These are phyloP conservation scores for Perdita meconis DNA, from an alignment of 2,888 invertebrate species.

Conservation along the genomic window DNA sequence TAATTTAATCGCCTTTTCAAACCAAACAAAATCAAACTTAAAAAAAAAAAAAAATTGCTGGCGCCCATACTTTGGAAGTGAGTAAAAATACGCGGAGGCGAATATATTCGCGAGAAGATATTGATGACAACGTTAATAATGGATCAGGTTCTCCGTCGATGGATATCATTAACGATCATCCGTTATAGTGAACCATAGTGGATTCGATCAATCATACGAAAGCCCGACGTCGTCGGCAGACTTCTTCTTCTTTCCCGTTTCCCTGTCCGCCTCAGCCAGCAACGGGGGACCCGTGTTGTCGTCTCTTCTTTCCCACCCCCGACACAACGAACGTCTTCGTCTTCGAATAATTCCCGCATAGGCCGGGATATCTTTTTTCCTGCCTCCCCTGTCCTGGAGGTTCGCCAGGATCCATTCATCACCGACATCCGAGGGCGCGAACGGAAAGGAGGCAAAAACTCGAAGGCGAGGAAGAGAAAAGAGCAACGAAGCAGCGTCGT, in stretches of 20 bases:
- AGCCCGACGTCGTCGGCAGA: slow-evolving; percentile 75
- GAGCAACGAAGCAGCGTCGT: slow-evolving; percentile 58
- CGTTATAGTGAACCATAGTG: slow-evolving; percentile 62
- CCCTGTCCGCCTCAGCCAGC: slow-evolving; percentile 57
- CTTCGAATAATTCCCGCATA: slow-evolving; percentile 72
- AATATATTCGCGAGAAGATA: slow-evolving; percentile 61
- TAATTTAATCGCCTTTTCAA: too few relatives aligned
- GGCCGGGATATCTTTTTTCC: slow-evolving; percentile 69
- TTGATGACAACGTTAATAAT: slow-evolving; percentile 73
- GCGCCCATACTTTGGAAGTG: too few relatives aligned
- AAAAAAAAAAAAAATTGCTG: too few relatives aligned
- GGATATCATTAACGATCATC: slow-evolving; percentile 74
- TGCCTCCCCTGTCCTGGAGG: slow-evolving; percentile 64
- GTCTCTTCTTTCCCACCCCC: slow-evolving; percentile 71
- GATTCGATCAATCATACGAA: slow-evolving; percentile 77
- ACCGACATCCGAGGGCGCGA: slow-evolving; percentile 71
- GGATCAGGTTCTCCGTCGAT: slow-evolving; percentile 70
- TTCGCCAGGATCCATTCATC: slow-evolving; percentile 74
- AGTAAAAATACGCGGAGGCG: slow-evolving; percentile 35
- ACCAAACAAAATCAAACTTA: too few relatives aligned
- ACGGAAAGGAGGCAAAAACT: slow-evolving; percentile 68
- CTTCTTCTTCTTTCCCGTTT: slow-evolving; percentile 60
- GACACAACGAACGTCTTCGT: slow-evolving; percentile 64
- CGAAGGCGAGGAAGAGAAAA: slow-evolving; percentile 58
- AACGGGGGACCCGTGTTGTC: slow-evolving; percentile 63